phyloP scores from a whole-genome alignment of 2,888 invertebrate species.

The Erebia aethiops region DNA sequence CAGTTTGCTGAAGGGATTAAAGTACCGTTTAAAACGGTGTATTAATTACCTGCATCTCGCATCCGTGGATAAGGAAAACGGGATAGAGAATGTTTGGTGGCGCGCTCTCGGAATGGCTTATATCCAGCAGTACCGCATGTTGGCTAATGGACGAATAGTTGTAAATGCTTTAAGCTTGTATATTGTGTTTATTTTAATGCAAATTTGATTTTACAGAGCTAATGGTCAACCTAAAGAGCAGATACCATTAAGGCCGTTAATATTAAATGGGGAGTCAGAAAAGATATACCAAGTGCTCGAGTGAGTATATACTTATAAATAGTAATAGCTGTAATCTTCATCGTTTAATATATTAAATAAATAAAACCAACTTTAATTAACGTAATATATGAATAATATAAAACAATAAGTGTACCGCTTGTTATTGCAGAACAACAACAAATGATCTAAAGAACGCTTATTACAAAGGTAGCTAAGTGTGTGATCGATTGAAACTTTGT shows the following conservation, averaged over 20 bases:
- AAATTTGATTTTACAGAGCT: slow-evolving; percentile 54
- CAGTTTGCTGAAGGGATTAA: too few species aligned
- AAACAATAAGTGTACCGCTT: slow-evolving; percentile 51
- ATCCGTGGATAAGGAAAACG: too few species aligned
- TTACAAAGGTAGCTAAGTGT: slow-evolving; percentile 75
- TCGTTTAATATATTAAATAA: slow-evolving; percentile 23
- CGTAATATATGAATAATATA: slow-evolving; percentile 19
- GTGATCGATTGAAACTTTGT: slow-evolving; percentile 51
- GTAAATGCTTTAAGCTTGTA: neutral
- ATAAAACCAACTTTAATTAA: slow-evolving; percentile 12
- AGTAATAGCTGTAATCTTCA: slow-evolving; percentile 17
- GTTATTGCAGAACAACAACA: slow-evolving; percentile 80
- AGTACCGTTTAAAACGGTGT: neutral
- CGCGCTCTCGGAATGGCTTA: too few species aligned
- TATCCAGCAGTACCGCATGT: too few species aligned
- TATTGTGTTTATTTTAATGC: neutral
- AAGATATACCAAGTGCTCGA: slow-evolving; percentile 87
- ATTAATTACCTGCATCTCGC: neutral
- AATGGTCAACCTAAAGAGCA: slow-evolving; percentile 85
- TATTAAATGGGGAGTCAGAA: slow-evolving; percentile 86
- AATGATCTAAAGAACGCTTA: slow-evolving; percentile 81
- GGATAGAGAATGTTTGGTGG: neutral
- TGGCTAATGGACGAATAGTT: neutral
- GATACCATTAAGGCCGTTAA: slow-evolving; percentile 90
- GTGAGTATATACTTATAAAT: slow-evolving; percentile 79